Conservation (phyloP, 2,888 invertebrate species). For the Ophioninae sp. region DNA sequence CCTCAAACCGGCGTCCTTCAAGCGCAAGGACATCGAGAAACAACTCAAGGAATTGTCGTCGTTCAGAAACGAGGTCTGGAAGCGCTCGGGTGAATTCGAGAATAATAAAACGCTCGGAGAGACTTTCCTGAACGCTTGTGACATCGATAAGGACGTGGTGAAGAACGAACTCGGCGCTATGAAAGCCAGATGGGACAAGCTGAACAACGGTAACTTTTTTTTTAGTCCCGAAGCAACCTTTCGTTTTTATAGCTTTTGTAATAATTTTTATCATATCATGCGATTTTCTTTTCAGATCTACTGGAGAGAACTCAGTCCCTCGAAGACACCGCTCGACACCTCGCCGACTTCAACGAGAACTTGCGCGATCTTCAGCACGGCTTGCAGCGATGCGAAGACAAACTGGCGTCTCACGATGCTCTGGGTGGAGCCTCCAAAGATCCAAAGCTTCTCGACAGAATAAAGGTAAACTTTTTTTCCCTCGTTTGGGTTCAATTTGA, state of each 20-base stretch:
- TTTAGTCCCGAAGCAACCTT: background rate
- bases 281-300: constrained; percentile 82
- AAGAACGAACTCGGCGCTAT: constrained; percentile 90
- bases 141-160: constrained; percentile 95
- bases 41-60: constrained; percentile 93
- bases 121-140: constrained; percentile 93
- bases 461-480: constrained; percentile 83
- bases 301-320: constrained; percentile 89
- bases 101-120: constrained; percentile 93
- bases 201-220: constrained; percentile 87
- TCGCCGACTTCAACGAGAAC: constrained; percentile 93
- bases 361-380: constrained; percentile 92
- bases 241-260: background rate
- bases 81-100: constrained; percentile 96
- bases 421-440: constrained; percentile 89
- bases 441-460: constrained; percentile 91
- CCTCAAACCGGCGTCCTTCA: constrained; percentile 90
- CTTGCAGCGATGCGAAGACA: constrained; percentile 94
- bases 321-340: constrained; percentile 91
- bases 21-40: constrained; percentile 92
- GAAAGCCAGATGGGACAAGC: constrained; percentile 94
- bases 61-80: constrained; percentile 96
- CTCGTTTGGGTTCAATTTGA: too few relatives aligned
- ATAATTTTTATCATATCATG: too few relatives aligned
- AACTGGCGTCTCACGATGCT: constrained; percentile 88